phyloP scores from a whole-genome alignment of 2,113 vertebrate species.

The Pimephales promelas region DNA sequence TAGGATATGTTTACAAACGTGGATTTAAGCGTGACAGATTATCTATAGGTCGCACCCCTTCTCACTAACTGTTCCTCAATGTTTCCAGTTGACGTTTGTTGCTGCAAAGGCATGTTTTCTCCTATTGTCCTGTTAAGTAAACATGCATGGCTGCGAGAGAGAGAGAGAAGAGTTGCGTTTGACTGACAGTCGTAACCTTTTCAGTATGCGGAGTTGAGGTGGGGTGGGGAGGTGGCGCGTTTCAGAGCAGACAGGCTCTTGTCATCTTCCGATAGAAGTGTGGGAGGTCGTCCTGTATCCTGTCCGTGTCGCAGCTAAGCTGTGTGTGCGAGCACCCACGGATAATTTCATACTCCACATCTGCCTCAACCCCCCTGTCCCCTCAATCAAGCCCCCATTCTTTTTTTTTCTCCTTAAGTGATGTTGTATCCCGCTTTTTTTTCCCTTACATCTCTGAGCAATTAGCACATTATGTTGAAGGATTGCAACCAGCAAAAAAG shows the following conservation, averaged over 20 bases:
- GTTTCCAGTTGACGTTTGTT: conserved; percentile 37
- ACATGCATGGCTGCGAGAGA: conserved; percentile 41
- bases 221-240: conserved; percentile 72
- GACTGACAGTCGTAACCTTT: conserved; percentile 81
- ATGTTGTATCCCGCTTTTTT: conserved; percentile 62
- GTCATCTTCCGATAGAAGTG: conserved; percentile 75
- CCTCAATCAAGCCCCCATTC: conserved; percentile 44
- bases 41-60: conserved; percentile 33
- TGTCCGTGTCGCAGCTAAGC: conserved; percentile 44
- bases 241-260: conserved; percentile 74
- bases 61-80: background rate
- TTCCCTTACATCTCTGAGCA: conserved; percentile 66
- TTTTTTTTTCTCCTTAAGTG: conserved; percentile 71
- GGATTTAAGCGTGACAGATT: conserved; percentile 39
- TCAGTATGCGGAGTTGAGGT: conserved; percentile 74
- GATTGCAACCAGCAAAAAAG: conserved; percentile 62
- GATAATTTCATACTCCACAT: conserved; percentile 52
- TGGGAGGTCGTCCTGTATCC: conserved; percentile 74
- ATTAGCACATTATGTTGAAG: conserved; percentile 72
- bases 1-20: conserved; percentile 48
- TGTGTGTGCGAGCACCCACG: background rate
- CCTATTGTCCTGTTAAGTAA: conserved; percentile 37
- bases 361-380: background rate
- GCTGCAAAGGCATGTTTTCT: conserved; percentile 19
- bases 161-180: conserved; percentile 55